Evolutionary conservation across 1,140 invertebrate species (phyloP), one percentile per base, ranked within the genome.

Genomic region (Lucilia cuprina): DNA sequence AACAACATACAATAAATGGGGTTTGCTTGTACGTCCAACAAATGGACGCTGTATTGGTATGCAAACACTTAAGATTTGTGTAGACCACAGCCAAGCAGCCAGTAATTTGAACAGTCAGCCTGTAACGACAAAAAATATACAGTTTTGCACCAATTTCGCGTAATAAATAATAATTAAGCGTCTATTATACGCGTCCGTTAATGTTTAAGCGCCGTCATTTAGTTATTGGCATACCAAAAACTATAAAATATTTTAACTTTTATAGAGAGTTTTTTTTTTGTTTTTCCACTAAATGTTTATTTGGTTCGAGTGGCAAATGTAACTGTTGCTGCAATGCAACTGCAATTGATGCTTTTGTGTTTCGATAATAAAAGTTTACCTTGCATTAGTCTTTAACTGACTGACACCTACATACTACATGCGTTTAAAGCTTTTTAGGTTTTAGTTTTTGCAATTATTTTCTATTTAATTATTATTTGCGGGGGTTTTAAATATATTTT

Each of bases 161-260:
- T 80, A 47, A 80, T 80, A 80, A 80, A 80, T 80, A 80, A 80
- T 80, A 80, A 80, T 80, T 80, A 80, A 80, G 77, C 41, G 77
- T 80, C 77, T 80, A 80, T 80, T 80, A 80, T 80, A 80, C 77
- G 77, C 13, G 17, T 80, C 19, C 41, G 77, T 80, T 49, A 25
- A 17, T 25, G 77, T 49, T 80, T 80, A 80, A 80, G 77, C 77
- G 77, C 77, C 77, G 77, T 49, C 41, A 49, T 21, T 49, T 70
- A 70, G 65, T 70, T 70, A 70, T 21, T 21, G 65, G 65, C 65
- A 70, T 70, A 21, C 65, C 65, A 21, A 70, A 30, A 70, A 21
- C 7, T 19, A 25, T 70, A 41, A 41, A 41, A 41, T 41, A 41
- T 41, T 41, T 41, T 8, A 41, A 41, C 41, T 3, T 41, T 41